Conservation (phyloP, 2,797 vertebrate species). For the Tarsius wallacei region DNA sequence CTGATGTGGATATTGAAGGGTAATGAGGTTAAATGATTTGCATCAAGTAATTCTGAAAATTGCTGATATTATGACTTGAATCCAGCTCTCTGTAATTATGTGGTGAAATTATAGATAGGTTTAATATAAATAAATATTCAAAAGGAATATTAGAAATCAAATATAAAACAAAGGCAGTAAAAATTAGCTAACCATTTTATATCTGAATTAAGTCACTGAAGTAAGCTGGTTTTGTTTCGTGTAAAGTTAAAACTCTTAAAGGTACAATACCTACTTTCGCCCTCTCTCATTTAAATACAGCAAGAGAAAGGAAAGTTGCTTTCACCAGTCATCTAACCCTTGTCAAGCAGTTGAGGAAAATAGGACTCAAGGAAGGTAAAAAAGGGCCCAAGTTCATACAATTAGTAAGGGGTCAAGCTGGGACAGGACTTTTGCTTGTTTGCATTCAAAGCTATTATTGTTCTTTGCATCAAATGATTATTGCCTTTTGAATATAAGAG, state of each 20-base stretch:
- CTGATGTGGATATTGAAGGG: background rate
- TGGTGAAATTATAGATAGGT: background rate
- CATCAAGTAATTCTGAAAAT: conserved; percentile 28
- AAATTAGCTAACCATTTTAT: background rate
- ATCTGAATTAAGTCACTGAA: conserved; percentile 47
- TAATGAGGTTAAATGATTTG: background rate
- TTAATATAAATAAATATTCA: conserved; percentile 2
- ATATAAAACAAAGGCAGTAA: background rate
- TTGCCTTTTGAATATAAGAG: conserved; percentile 57
- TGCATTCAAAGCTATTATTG: background rate
- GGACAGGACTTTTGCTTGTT: background rate
- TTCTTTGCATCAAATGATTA: conserved; percentile 47
- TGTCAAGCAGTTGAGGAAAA: conserved; percentile 7
- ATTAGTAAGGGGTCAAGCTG: background rate
- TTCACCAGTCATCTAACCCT: background rate
- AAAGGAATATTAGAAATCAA: background rate
- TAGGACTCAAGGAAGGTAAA: background rate
- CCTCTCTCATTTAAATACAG: background rate
- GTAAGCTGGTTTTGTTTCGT: conserved; percentile 62
- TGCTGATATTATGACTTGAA: conserved; percentile 4
- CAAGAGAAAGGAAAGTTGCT: background rate
- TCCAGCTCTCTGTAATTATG: background rate
- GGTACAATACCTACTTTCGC: background rate
- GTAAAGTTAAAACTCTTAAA: background rate
- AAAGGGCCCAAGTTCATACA: background rate